These are phyloP conservation scores for Sapajus apella DNA, from an alignment of 2,113 vertebrate genomes.

Conservation along the genomic window DNA sequence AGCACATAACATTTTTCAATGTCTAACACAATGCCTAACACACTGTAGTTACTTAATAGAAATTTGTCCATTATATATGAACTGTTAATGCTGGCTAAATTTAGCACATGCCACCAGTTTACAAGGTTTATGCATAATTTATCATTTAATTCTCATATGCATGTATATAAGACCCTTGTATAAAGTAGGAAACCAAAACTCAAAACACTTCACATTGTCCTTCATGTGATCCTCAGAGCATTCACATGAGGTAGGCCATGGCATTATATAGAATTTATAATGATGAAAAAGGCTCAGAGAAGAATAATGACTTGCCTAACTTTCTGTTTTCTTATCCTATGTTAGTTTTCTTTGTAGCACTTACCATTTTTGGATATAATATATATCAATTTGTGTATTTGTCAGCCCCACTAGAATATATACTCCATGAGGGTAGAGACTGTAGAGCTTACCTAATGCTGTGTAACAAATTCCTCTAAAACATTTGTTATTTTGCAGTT, in stretches of 20 bases:
- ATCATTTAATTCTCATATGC: conserved; percentile 27
- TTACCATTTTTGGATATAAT: not conserved
- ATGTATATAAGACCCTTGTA: not conserved
- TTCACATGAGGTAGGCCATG: not conserved
- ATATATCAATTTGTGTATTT: not conserved
- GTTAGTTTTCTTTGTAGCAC: conserved; percentile 1
- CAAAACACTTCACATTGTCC: not conserved
- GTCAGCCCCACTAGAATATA: not conserved
- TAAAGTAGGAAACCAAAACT: conserved; percentile 22
- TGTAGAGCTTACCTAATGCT: conserved; percentile 5
- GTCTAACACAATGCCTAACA: not conserved
- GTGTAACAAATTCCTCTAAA: not conserved
- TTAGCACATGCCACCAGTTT: not conserved
- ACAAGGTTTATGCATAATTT: conserved; percentile 30
- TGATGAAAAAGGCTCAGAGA: not conserved
- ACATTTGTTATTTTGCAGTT: not conserved
- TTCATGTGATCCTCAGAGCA: not conserved
- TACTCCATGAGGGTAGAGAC: not conserved
- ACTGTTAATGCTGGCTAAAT: not conserved
- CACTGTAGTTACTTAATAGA: not conserved
- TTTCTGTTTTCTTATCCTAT: not conserved
- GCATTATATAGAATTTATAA: not conserved
- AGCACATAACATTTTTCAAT: conserved; percentile 16
- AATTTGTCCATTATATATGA: not conserved
- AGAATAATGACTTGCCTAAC: not conserved